Conservation (phyloP, 1,140 invertebrate species). For the Tigriopus japonicus region DNA sequence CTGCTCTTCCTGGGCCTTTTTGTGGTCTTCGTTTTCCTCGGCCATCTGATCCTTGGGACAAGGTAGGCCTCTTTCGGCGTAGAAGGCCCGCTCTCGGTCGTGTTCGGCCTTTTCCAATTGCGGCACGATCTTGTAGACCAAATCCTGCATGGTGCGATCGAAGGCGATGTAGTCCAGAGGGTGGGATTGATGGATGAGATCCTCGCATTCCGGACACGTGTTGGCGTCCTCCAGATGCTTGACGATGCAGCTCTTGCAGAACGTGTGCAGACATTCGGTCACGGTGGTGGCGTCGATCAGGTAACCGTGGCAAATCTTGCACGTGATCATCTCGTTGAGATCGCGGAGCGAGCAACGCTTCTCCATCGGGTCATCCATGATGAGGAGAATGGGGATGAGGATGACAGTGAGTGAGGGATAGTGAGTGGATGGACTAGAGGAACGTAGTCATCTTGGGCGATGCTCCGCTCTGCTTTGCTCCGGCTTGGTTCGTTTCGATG, state of each 20-base stretch:
- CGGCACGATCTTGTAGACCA: constrained; percentile 90
- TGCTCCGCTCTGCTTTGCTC: too few species aligned
- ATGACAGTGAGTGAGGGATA: too few species aligned
- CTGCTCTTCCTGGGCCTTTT: constrained; percentile 18
- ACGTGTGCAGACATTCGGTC: constrained; percentile 92
- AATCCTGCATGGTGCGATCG: constrained; percentile 95
- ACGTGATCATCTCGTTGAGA: constrained; percentile 15
- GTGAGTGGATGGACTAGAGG: too few species aligned
- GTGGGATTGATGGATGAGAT: constrained; percentile 93
- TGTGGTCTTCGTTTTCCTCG: constrained; percentile 30
- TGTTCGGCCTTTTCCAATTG: constrained; percentile 65
- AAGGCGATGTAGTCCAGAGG: constrained; percentile 90
- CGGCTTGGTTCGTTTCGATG: too few species aligned
- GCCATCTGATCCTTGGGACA: constrained; percentile 63
- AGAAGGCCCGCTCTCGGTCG: constrained; percentile 63
- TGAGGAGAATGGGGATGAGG: too few species aligned
- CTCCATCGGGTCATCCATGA: background rate
- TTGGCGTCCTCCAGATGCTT: constrained; percentile 94
- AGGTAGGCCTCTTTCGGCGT: constrained; percentile 54
- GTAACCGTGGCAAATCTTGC: constrained; percentile 43
- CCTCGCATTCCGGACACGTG: constrained; percentile 87
- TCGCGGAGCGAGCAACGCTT: background rate
- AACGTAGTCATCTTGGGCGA: too few species aligned
- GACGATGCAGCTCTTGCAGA: constrained; percentile 93
- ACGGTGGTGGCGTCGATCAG: constrained; percentile 93